Evolutionary conservation across 2,888 invertebrate genomes (phyloP), one percentile per base, ranked within the genome.

Genomic region (Cacoxenus indagator): DNA sequence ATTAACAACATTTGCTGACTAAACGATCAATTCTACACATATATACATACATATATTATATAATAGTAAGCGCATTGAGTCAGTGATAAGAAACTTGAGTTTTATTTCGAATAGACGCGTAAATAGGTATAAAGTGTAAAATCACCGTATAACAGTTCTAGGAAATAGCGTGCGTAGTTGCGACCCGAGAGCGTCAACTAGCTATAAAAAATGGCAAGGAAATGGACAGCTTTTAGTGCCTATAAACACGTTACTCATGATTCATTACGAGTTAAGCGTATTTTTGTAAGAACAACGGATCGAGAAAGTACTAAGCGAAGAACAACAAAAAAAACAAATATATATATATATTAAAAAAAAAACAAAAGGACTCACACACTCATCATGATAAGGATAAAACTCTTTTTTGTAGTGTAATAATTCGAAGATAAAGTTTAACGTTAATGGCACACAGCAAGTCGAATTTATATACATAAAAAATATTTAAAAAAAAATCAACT

Each of bases 401-500:
- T 64, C 71, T 68, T n/a, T n/a, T n/a, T n/a, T n/a, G n/a, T n/a
- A n/a, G n/a, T n/a, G 29, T 9, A 70, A 59, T 57, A 68, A 67
- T 65, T 68, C 45, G 67, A 43, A 71, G 70, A 68, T 59, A 70
- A 70, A 61, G 65, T 67, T 67, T 65, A 73, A 77, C 67, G 74
- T 72, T 75, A 72, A 81, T 72, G 84, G 83, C 84, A 84, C 74
- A 84, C 74, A 84, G 81, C 84, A 76, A 84, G 83, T 80, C 80
- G 80, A 80, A 80, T 80, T 80, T 80, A 80, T 84, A 81, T 82
- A 75, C 61, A 74, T 76, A 71, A 78, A 71, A 64, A 65, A 71
- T 62, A 77, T 67, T 69, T 57, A 73, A 31, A 70, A 51, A 67
- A 48, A n/a, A 51, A 17, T 51, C 5, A 24, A 27, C n/a, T 27